These are phyloP conservation scores for Gymnarchus niloticus DNA, from an alignment of 2,113 vertebrate genomes.

Conservation along the genomic window DNA sequence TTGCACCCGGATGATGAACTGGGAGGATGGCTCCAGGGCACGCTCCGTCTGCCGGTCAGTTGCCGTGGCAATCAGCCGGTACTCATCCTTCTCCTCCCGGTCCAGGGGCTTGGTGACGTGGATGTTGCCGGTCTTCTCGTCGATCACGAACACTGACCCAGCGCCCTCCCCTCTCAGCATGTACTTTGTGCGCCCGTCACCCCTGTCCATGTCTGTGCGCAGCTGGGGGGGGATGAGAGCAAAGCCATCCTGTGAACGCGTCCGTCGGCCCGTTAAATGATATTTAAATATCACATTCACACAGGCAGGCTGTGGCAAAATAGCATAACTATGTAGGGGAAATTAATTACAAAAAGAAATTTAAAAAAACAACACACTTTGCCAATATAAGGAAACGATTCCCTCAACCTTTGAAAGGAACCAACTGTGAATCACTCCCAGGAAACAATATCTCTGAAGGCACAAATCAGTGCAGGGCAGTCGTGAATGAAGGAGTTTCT, in stretches of 20 bases:
- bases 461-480: background rate
- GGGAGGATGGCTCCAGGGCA: slow-evolving; percentile 81
- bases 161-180: slow-evolving; percentile 83
- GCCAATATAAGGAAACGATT: background rate
- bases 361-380: background rate
- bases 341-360: background rate
- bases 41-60: slow-evolving; percentile 80
- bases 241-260: background rate
- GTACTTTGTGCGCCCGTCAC: slow-evolving; percentile 81
- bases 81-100: slow-evolving; percentile 84
- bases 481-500: background rate
- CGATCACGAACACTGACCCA: slow-evolving; percentile 85
- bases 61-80: slow-evolving; percentile 77
- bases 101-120: slow-evolving; percentile 87
- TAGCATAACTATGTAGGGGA: background rate
- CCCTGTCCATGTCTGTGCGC: slow-evolving; percentile 83
- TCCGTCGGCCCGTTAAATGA: background rate
- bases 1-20: slow-evolving; percentile 87
- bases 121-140: slow-evolving; percentile 87
- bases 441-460: background rate
- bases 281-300: background rate
- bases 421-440: background rate
- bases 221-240: slow-evolving; percentile 54
- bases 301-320: background rate
- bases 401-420: background rate